phyloP scores from a whole-genome alignment of 2,888 invertebrate species.

The Drosophila limbata region DNA sequence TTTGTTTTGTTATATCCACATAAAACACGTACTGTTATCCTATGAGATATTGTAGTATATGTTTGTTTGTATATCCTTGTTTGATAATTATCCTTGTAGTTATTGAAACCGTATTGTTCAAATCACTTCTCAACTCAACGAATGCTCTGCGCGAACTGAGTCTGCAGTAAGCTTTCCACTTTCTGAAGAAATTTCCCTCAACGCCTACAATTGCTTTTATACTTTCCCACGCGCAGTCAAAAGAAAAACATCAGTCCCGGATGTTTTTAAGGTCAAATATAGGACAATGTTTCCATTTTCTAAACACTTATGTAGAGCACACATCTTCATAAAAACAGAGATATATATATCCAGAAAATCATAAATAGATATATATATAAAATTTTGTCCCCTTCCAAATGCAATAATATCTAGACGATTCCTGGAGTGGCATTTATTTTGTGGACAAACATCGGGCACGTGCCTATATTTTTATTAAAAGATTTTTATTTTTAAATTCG shows the following conservation, averaged over 20 bases:
- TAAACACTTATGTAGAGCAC: constrained; percentile 24
- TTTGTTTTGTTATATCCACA: neutral
- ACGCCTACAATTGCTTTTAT: constrained; percentile 75
- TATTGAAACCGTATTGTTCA: constrained; percentile 18
- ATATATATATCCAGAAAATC: constrained; percentile 35
- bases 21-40: constrained; percentile 25
- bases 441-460: constrained; percentile 44
- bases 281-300: constrained; percentile 57
- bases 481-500: constrained; percentile 33
- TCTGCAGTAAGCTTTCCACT: constrained; percentile 46
- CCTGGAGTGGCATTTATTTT: constrained; percentile 37
- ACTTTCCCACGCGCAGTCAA: constrained; percentile 64
- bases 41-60: constrained; percentile 15
- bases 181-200: constrained; percentile 68
- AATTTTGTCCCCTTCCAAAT: constrained; percentile 6
- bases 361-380: neutral
- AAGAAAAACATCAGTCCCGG: constrained; percentile 48
- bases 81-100: constrained; percentile 37
- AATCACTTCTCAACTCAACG: constrained; percentile 68
- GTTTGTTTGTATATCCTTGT: constrained; percentile 45
- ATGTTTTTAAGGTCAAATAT: constrained; percentile 73
- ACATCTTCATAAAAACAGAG: constrained; percentile 6
- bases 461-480: constrained; percentile 38
- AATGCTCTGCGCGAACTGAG: constrained; percentile 68
- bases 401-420: constrained; percentile 22